Base-by-base conservation (phyloP, 2,888 invertebrate species). In the Cybosia mesomella region DNA sequence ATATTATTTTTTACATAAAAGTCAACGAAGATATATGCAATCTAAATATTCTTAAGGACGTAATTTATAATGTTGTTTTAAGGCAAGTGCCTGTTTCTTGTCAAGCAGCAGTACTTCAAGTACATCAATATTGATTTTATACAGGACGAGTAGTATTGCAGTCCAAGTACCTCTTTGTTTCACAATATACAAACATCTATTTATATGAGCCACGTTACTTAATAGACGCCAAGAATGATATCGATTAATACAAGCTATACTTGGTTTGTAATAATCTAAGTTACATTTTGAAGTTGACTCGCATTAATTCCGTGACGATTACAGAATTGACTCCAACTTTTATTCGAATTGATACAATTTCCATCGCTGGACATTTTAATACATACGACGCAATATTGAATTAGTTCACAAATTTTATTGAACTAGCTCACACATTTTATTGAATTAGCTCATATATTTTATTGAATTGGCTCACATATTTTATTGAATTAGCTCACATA, bases 161-260 rank as follows among this genome's bases (percentile, higher is more conserved):
- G 28, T 11, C 34, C 34, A 21, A 21, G 21, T 22, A 11, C 7
- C 13, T 58, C 21, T 58, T 32, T 13, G 21, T 34, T 58, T 5
- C 34, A 36, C 21, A 34, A 21, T 58, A 34, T 9, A 34, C 10
- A 21, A 34, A 36, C 58, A n/a, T n/a, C 21, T 58, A 36, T 58
- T 36, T 11, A 28, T 58, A 21, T 13, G 21, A 34, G 34, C 58
- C 34, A 34, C 9, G 34, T 58, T 34, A 58, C 21, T 58, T 58
- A 49, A 49, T 49, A 49, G 9, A 49, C 49, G 49, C 49, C 49
- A 49, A 49, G 49, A n/a, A 49, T 49, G 49, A 49, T 49, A 49
- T 49, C 49, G n/a, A n/a, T 49, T 8, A 5, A 43, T 18, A 4
- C 8, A 49, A 49, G 8, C 49, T 18, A 9, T 7, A n/a, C 5